Conservation (phyloP, 64 coral and sea anemone genomes). For the Actinia tenebrosa region DNA sequence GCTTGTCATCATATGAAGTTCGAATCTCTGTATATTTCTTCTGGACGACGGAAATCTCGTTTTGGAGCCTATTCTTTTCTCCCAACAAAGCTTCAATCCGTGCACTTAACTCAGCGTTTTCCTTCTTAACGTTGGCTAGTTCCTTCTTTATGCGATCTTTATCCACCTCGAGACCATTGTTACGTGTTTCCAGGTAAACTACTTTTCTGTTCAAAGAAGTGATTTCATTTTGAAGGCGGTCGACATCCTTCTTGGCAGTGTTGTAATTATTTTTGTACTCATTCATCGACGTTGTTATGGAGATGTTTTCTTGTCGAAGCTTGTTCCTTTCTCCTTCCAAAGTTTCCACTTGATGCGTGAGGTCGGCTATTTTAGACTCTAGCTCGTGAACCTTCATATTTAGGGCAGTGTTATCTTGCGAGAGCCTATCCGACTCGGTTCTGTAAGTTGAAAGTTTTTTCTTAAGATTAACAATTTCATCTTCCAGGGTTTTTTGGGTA, state of each 20-base stretch:
- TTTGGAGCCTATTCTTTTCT: constrained; percentile 78
- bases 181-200: constrained; percentile 64
- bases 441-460: constrained; percentile 51
- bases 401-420: constrained; percentile 58
- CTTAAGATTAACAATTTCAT: constrained; percentile 74
- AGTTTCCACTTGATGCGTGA: constrained; percentile 60
- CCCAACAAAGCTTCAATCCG: constrained; percentile 67
- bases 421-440: constrained; percentile 70
- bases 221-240: constrained; percentile 85
- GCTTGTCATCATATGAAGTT: constrained; percentile 39
- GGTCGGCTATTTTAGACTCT: constrained; percentile 58
- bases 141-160: constrained; percentile 83
- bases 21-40: constrained; percentile 77
- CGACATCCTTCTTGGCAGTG: constrained; percentile 71
- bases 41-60: constrained; percentile 58
- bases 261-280: constrained; percentile 84
- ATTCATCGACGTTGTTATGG: constrained; percentile 46
- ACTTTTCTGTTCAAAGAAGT: constrained; percentile 66
- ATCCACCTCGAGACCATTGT: constrained; percentile 69
- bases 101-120: constrained; percentile 78
- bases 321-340: constrained; percentile 80
- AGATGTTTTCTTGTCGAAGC: constrained; percentile 69
- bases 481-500: constrained; percentile 52
- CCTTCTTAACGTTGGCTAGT: constrained; percentile 54
- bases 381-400: constrained; percentile 74